These are phyloP conservation scores for Platorchestia sp. DNA, from an alignment of 1,140 invertebrate species.

Conservation along the genomic window DNA sequence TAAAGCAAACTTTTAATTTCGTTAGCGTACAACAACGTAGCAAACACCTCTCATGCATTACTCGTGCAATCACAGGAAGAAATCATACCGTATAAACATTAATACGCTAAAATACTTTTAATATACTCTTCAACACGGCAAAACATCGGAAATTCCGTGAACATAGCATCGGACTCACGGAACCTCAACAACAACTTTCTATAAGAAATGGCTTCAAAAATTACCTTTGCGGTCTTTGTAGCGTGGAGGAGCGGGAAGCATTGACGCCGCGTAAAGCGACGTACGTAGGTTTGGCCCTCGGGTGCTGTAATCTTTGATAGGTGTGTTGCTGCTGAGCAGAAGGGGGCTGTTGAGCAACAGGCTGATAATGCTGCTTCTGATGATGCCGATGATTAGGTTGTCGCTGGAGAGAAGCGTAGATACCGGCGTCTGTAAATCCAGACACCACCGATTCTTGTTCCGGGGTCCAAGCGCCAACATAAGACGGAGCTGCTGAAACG, in stretches of 20 bases:
- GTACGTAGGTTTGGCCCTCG: constrained; percentile 34
- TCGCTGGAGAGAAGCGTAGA: constrained; percentile 66
- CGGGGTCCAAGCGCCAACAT: constrained; percentile 66
- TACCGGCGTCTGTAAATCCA: constrained; percentile 65
- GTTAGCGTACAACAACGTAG: not conserved
- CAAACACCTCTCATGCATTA: not conserved
- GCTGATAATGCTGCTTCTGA: constrained; percentile 58
- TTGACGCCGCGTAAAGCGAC: constrained; percentile 42
- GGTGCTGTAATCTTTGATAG: constrained; percentile 58
- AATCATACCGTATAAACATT: not conserved
- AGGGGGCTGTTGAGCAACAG: constrained; percentile 6
- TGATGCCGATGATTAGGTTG: constrained; percentile 56
- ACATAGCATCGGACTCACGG: not conserved
- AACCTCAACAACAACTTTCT: not conserved
- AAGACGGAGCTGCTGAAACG: constrained; percentile 38
- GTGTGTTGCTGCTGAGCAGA: constrained; percentile 55
- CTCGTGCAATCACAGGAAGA: not conserved
- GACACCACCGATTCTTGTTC: constrained; percentile 66
- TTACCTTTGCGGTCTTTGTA: constrained; percentile 48
- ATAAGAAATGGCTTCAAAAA: not conserved
- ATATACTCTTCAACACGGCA: not conserved
- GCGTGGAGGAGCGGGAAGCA: constrained; percentile 36
- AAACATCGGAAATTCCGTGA: not conserved
- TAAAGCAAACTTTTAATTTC: not conserved
- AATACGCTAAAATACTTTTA: not conserved